Percentiles rank a stretch among this genome's conserved stretches.
phyloP scores from a whole-genome alignment of 2,113 vertebrate genomes.

The Percina caprodes region DNA sequence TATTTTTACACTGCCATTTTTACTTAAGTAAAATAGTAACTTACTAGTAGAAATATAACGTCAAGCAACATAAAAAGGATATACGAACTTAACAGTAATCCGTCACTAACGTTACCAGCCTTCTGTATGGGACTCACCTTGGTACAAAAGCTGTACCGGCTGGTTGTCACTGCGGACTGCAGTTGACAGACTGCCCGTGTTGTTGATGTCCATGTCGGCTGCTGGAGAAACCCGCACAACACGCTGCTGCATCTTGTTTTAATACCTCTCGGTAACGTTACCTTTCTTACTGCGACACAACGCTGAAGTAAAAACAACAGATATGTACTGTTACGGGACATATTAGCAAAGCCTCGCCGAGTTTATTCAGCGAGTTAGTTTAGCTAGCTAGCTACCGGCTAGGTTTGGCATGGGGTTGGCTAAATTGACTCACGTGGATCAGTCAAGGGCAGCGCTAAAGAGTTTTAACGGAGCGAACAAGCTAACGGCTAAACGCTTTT shows the following conservation, averaged over 20 bases:
- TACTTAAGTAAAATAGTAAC: too few species aligned
- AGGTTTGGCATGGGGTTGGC: fast-evolving
- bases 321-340: conserved; percentile 60
- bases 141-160: conserved; percentile 44
- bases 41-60: not conserved
- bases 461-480: fast-evolving
- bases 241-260: not conserved
- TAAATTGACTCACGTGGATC: conserved; percentile 48
- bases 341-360: conserved; percentile 14
- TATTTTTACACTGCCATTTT: too few species aligned
- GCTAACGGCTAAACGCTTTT: fast-evolving
- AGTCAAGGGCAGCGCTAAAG: conserved; percentile 58
- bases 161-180: not conserved
- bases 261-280: not conserved
- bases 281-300: conserved; percentile 36
- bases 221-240: conserved; percentile 14
- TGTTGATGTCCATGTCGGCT: not conserved
- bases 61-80: not conserved
- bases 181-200: not conserved
- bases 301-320: conserved; percentile 57
- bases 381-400: not conserved
- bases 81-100: not conserved
- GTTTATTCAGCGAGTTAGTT: not conserved
- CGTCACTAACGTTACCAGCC: too few species aligned
- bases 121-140: conserved; percentile 47